Percentiles rank a stretch among this genome's conserved stretches.
These are phyloP conservation scores for Callopanchax toddi DNA, from an alignment of 2,113 vertebrate genomes.

Conservation along the genomic window DNA sequence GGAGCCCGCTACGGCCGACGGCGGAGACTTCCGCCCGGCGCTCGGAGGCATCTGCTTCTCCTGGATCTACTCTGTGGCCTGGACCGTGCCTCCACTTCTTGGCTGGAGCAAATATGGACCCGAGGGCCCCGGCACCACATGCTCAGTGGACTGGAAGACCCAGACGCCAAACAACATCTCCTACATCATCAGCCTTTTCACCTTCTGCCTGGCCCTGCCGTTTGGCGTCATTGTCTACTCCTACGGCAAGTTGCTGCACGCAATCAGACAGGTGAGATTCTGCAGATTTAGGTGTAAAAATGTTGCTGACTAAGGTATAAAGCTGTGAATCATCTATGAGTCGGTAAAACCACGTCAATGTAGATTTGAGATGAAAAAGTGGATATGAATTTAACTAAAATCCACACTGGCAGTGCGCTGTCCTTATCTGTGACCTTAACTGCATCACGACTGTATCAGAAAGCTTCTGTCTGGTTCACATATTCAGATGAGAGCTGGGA, in stretches of 20 bases:
- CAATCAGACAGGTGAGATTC: conserved; percentile 79
- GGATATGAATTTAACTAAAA: not conserved
- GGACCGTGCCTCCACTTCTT: conserved; percentile 79
- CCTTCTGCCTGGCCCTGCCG: conserved; percentile 83
- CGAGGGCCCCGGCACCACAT: conserved; percentile 80
- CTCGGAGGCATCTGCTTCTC: conserved; percentile 81
- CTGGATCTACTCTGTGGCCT: conserved; percentile 82
- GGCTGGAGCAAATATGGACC: conserved; percentile 85
- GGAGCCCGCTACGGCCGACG: conserved; percentile 67
- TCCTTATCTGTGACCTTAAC: conserved; percentile 5
- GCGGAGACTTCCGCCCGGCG: conserved; percentile 77
- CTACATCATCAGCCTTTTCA: conserved; percentile 84
- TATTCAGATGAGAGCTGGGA: not conserved
- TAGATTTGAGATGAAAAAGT: conserved; percentile 11
- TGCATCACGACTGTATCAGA: not conserved
- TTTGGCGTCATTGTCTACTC: conserved; percentile 83
- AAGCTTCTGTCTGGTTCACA: not conserved
- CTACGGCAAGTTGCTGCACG: conserved; percentile 78
- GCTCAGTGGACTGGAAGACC: conserved; percentile 79
- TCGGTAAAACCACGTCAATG: not conserved
- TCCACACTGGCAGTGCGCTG: not conserved
- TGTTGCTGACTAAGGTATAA: not conserved
- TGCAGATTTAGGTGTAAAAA: not conserved
- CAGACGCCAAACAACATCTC: conserved; percentile 81
- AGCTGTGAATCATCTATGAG: not conserved